These are phyloP conservation scores for Hydrotaea diabolus DNA, from an alignment of 2,888 invertebrate genomes.

Conservation along the genomic window DNA sequence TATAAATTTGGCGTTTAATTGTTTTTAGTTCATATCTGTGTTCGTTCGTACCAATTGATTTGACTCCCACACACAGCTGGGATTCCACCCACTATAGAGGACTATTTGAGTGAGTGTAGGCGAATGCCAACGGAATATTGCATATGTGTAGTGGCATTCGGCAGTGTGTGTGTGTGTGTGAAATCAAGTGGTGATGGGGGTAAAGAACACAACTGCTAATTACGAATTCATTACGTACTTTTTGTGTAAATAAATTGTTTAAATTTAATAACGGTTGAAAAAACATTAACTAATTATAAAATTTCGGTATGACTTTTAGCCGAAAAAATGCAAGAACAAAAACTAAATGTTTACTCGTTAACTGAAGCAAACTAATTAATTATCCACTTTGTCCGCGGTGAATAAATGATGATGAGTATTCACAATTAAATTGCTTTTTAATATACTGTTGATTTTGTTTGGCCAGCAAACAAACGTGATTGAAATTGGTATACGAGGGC, in stretches of 20 bases:
- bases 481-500: too few species aligned
- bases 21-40: neutral
- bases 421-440: neutral
- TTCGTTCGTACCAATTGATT: too few species aligned
- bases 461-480: neutral
- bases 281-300: neutral
- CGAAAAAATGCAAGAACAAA: neutral
- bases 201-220: neutral
- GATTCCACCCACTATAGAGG: too few species aligned
- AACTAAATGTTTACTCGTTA: neutral
- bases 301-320: neutral
- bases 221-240: neutral
- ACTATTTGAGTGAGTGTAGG: neutral
- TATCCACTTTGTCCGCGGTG: neutral
- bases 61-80: too few species aligned
- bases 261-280: neutral
- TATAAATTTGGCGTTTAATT: slow-evolving; percentile 19
- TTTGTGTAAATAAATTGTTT: neutral
- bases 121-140: neutral
- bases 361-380: neutral
- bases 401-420: neutral
- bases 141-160: neutral
- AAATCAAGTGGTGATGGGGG: neutral
- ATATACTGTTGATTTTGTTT: neutral
- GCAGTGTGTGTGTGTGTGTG: too few species aligned